These are phyloP conservation scores for Epistrophella euchroma DNA, from an alignment of 2,888 invertebrate genomes.

Conservation along the genomic window DNA sequence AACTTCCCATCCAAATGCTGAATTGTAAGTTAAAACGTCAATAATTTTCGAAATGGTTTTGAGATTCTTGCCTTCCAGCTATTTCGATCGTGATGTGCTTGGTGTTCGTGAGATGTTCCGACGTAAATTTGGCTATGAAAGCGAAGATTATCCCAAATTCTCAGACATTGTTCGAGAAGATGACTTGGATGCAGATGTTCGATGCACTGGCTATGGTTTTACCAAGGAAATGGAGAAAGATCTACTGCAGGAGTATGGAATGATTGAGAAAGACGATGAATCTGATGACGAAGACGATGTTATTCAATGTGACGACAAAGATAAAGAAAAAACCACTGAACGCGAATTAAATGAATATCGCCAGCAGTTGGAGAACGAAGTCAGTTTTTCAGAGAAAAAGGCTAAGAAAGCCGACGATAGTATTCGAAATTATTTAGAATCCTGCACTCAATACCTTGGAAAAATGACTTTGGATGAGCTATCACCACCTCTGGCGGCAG, in stretches of 20 bases:
- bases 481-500: background rate
- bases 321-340: slow-evolving; percentile 74
- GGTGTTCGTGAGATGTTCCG: slow-evolving; percentile 96
- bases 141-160: slow-evolving; percentile 91
- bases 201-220: slow-evolving; percentile 96
- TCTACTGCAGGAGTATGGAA: slow-evolving; percentile 87
- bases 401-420: slow-evolving; percentile 83
- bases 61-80: slow-evolving; percentile 84
- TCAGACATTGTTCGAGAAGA: slow-evolving; percentile 91
- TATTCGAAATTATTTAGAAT: slow-evolving; percentile 83
- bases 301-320: slow-evolving; percentile 73
- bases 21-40: slow-evolving; percentile 86
- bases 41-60: background rate
- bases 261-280: slow-evolving; percentile 83
- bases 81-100: slow-evolving; percentile 97
- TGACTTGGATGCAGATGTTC: slow-evolving; percentile 93
- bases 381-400: slow-evolving; percentile 84
- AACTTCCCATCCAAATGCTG: slow-evolving; percentile 95
- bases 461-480: slow-evolving; percentile 77
- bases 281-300: slow-evolving; percentile 79
- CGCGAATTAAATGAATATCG: slow-evolving; percentile 82
- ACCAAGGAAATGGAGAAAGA: slow-evolving; percentile 92
- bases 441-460: slow-evolving; percentile 82
- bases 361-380: slow-evolving; percentile 82
- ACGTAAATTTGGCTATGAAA: slow-evolving; percentile 94